A percentile compares a stretch with the other conserved stretches of the same genome.
These are phyloP conservation scores for Oreotrochilus melanogaster DNA, from an alignment of 2,113 vertebrate species.

Conservation along the genomic window DNA sequence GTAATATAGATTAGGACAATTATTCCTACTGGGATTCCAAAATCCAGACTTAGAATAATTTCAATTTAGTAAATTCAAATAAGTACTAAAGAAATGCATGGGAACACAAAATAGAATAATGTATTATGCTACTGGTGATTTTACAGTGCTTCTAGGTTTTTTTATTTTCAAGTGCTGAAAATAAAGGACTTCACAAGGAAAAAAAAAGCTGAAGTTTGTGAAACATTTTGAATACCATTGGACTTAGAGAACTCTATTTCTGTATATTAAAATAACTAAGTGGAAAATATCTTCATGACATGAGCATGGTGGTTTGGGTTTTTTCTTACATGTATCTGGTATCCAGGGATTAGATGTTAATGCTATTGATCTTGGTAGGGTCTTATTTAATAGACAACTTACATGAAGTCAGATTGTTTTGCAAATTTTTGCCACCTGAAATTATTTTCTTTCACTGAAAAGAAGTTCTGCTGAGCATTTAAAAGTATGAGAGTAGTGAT, in stretches of 20 bases:
- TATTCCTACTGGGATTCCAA: neutral
- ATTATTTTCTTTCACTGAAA: neutral
- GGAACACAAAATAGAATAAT: neutral
- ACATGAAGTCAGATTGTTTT: neutral
- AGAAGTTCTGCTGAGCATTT: neutral
- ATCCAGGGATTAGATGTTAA: neutral
- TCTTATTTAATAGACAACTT: neutral
- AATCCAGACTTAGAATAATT: neutral
- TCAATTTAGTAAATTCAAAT: neutral
- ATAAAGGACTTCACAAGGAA: neutral
- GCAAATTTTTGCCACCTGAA: neutral
- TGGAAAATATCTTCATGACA: neutral
- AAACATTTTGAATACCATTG: neutral
- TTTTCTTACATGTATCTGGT: neutral
- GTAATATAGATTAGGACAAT: neutral
- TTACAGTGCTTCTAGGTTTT: neutral
- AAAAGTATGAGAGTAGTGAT: neutral
- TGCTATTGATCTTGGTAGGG: neutral
- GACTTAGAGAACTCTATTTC: neutral
- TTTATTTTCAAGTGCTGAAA: neutral
- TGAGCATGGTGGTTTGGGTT: fast-evolving
- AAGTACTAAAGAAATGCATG: neutral
- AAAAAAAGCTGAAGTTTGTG: neutral
- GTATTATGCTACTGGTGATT: neutral
- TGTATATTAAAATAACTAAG: neutral